Evolutionary conservation across 2,888 invertebrate genomes (phyloP).

Genomic region (Scaptodrosophila latifasciaeformis): DNA sequence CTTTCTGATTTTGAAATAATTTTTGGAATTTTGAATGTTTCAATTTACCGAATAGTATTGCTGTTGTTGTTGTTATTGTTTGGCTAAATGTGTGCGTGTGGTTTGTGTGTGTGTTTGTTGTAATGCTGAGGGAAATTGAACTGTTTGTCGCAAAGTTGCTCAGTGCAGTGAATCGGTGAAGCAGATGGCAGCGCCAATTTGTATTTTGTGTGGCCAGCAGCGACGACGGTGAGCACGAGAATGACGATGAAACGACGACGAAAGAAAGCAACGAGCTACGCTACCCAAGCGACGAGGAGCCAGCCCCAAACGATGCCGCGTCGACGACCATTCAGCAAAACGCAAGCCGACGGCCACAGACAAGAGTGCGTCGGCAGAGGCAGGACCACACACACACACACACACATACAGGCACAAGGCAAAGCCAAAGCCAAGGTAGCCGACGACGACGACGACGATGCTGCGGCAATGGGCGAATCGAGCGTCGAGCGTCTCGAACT

Average conservation of each 20-base stretch:
- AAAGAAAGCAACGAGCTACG: conserved; percentile 3
- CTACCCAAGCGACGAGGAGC: background rate
- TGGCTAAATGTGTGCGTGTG: too few species aligned
- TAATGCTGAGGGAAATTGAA: conserved; percentile 38
- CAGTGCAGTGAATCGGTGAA: conserved; percentile 33
- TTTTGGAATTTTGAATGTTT: conserved; percentile 9
- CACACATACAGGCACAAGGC: background rate
- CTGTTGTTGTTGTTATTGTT: background rate
- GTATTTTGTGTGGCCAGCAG: conserved; percentile 46
- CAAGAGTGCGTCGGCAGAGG: too few species aligned
- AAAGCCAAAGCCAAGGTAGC: conserved; percentile 13
- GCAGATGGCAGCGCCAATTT: conserved; percentile 16
- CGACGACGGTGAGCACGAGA: conserved; percentile 59
- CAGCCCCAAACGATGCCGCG: conserved; percentile 5
- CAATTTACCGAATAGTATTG: too few species aligned
- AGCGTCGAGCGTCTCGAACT: conserved; percentile 20
- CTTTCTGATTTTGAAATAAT: background rate
- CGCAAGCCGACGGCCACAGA: conserved; percentile 1
- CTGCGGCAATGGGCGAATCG: conserved; percentile 7
- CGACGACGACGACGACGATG: conserved; percentile 8
- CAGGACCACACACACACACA: conserved; percentile 26
- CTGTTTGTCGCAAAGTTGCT: conserved; percentile 60
- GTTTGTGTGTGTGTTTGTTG: conserved; percentile 3
- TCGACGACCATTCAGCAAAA: background rate
- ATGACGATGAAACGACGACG: conserved; percentile 26